These are phyloP conservation scores for Ctenopoma multispine DNA, from an alignment of 2,797 vertebrate genomes.

Conservation along the genomic window DNA sequence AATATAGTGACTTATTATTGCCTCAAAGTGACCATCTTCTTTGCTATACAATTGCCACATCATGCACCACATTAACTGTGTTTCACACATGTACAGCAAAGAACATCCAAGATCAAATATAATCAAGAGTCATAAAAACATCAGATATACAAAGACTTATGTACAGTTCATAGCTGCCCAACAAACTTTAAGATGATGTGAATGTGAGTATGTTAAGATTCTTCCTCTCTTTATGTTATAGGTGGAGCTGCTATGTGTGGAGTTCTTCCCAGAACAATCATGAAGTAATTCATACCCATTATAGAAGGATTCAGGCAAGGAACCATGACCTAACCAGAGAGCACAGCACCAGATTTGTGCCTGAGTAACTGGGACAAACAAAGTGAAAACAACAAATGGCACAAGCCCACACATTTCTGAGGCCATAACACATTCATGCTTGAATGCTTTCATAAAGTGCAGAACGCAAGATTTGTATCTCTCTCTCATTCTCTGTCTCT, in stretches of 20 bases:
- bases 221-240: slow-evolving; percentile 13
- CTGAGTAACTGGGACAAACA: slow-evolving; percentile 40
- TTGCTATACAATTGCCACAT: too few species aligned
- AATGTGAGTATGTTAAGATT: slow-evolving; percentile 25
- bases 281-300: slow-evolving; percentile 31
- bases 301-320: slow-evolving; percentile 32
- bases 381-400: slow-evolving; percentile 61
- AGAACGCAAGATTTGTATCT: slow-evolving; percentile 45
- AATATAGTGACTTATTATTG: too few species aligned
- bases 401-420: slow-evolving; percentile 25
- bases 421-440: slow-evolving; percentile 39
- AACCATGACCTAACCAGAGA: slow-evolving; percentile 51
- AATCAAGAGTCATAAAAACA: too few species aligned
- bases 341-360: slow-evolving; percentile 36
- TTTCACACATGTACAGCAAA: too few species aligned
- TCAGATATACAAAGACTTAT: too few species aligned
- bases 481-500: slow-evolving; percentile 29
- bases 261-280: slow-evolving; percentile 49
- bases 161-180: too few species aligned
- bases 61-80: too few species aligned
- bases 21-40: too few species aligned
- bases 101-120: too few species aligned
- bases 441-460: slow-evolving; percentile 50
- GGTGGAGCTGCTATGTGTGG: slow-evolving; percentile 26
- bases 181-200: neutral